These are phyloP conservation scores for Takifugu flavidus DNA, from an alignment of 2,113 vertebrate genomes.

Conservation along the genomic window DNA sequence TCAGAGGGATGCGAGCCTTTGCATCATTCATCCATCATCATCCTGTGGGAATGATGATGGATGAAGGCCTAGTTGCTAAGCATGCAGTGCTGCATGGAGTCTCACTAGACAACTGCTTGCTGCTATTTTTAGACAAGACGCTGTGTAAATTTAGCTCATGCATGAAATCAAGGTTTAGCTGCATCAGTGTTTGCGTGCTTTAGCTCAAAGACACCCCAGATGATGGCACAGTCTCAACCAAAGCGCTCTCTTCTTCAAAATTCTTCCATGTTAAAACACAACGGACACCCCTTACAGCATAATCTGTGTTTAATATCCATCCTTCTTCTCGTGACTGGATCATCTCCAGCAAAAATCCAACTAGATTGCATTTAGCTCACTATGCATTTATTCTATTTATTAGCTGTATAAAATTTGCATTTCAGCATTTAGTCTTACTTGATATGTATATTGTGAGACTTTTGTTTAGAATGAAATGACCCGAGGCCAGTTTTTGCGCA, in stretches of 20 bases:
- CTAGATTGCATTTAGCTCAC: too few relatives aligned
- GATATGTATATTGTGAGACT: too few relatives aligned
- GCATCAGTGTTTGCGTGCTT: slow-evolving; percentile 32
- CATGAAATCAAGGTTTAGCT: slow-evolving; percentile 51
- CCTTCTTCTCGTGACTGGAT: too few relatives aligned
- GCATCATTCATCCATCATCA: neutral
- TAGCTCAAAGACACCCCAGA: neutral
- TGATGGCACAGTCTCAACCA: neutral
- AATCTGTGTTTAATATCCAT: too few relatives aligned
- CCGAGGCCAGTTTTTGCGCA: too few relatives aligned
- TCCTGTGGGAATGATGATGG: slow-evolving; percentile 1
- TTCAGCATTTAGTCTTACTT: too few relatives aligned
- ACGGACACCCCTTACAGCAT: too few relatives aligned
- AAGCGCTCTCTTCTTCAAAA: neutral
- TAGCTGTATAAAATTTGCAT: too few relatives aligned
- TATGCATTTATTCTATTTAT: too few relatives aligned
- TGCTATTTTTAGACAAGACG: slow-evolving; percentile 50
- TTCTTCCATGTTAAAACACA: neutral
- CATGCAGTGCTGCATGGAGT: slow-evolving; percentile 27
- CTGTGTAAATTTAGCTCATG: slow-evolving; percentile 54
- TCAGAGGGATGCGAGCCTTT: neutral
- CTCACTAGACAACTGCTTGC: slow-evolving; percentile 16
- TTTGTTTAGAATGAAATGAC: too few relatives aligned
- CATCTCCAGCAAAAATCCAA: too few relatives aligned
- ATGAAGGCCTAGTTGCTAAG: slow-evolving; percentile 32